A percentile compares a stretch with the other conserved stretches of the same genome.
Evolutionary conservation across 2,113 vertebrate genomes (phyloP).

Genomic region (Coptodon rendalli): DNA sequence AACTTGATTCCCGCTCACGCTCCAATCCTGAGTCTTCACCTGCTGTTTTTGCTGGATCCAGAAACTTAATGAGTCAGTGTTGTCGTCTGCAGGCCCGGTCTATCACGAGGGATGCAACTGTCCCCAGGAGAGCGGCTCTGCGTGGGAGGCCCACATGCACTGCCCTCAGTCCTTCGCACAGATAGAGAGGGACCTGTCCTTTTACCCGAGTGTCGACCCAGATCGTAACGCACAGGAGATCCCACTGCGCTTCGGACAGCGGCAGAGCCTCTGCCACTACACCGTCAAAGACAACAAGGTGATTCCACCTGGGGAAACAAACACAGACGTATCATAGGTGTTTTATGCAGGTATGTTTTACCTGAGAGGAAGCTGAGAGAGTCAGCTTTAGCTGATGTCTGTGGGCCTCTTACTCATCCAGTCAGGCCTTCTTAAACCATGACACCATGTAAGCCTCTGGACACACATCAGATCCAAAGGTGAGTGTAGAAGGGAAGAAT

Average conservation of each 20-base stretch:
- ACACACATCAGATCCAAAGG: background rate
- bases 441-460: background rate
- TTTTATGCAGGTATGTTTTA: background rate
- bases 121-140: constrained; percentile 74
- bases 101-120: constrained; percentile 95
- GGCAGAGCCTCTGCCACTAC: constrained; percentile 96
- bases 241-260: constrained; percentile 86
- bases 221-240: constrained; percentile 86
- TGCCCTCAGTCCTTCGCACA: constrained; percentile 83
- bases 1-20: background rate
- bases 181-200: constrained; percentile 82
- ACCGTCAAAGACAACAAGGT: constrained; percentile 95
- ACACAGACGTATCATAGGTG: accelerated
- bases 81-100: constrained; percentile 74
- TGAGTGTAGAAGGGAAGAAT: background rate
- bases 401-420: background rate
- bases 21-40: background rate
- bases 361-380: background rate
- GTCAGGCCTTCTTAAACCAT: background rate
- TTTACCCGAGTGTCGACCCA: constrained; percentile 78
- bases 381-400: background rate
- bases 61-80: background rate
- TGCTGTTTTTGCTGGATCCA: background rate
- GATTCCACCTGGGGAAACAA: background rate
- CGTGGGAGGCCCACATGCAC: constrained; percentile 84